Evolutionary conservation across 2,113 vertebrate genomes (phyloP).

Genomic region (Chloropsis cyanopogon): DNA sequence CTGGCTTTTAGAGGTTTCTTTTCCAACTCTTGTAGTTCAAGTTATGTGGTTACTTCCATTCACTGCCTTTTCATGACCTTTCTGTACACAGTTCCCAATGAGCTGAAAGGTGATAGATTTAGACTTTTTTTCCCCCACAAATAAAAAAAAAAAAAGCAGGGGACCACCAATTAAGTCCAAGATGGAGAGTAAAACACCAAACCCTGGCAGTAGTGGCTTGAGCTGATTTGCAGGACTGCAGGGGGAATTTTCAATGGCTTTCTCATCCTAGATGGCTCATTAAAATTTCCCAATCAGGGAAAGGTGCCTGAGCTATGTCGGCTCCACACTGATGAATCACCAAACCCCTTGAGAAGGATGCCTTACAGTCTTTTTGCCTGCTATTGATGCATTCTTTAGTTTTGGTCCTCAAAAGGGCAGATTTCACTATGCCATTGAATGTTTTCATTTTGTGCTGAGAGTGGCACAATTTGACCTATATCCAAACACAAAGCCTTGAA

Average conservation of each 20-base stretch:
- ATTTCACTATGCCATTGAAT: constrained; percentile 32
- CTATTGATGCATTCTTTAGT: constrained; percentile 33
- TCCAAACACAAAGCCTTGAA: constrained; percentile 45
- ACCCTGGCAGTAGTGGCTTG: constrained; percentile 33
- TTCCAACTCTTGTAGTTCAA: constrained; percentile 19
- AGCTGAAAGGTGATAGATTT: constrained; percentile 33
- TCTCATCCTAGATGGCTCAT: constrained; percentile 55
- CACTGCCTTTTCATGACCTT: constrained; percentile 51
- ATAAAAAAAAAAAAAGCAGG: neutral
- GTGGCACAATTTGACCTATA: constrained; percentile 31
- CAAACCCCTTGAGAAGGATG: neutral
- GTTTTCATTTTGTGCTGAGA: neutral
- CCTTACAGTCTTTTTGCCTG: constrained; percentile 23
- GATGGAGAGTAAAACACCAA: constrained; percentile 35
- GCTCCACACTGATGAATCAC: constrained; percentile 20
- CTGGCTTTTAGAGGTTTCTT: constrained; percentile 52
- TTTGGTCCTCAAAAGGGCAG: constrained; percentile 36
- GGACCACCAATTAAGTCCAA: constrained; percentile 38
- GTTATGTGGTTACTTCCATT: constrained; percentile 60
- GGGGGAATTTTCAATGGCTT: constrained; percentile 36
- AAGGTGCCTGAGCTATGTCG: constrained; percentile 22
- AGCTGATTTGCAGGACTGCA: constrained; percentile 23
- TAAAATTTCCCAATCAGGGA: constrained; percentile 63
- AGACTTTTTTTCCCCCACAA: neutral
- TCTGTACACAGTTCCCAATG: constrained; percentile 28